Evolutionary conservation across 2,888 invertebrate species (phyloP).

Genomic region (Callinectes sapidus): DNA sequence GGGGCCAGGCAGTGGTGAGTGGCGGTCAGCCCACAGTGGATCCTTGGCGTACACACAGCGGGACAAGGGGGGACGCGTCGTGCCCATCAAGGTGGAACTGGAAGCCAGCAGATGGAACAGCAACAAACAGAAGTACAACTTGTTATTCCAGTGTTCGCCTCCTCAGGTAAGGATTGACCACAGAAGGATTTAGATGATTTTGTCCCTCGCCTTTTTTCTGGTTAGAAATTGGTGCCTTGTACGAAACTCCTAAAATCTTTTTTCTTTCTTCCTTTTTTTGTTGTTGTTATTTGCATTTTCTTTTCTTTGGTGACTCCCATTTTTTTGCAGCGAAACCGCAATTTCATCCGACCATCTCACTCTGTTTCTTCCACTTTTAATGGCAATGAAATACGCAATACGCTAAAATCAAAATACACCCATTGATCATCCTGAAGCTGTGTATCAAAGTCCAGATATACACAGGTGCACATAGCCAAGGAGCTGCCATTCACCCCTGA

Average conservation of each 20-base stretch:
- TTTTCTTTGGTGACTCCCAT: neutral
- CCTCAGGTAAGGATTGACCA: constrained; percentile 30
- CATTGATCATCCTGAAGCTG: neutral
- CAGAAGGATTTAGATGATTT: neutral
- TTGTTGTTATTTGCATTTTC: neutral
- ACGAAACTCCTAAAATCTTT: neutral
- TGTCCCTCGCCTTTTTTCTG: neutral
- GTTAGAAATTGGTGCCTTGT: too few relatives aligned
- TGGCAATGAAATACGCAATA: neutral
- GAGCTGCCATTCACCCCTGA: neutral
- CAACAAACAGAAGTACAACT: constrained; percentile 56
- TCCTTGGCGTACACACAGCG: constrained; percentile 58
- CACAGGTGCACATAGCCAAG: neutral
- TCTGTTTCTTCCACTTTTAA: too few relatives aligned
- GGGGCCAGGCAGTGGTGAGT: constrained; percentile 55
- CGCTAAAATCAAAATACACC: neutral
- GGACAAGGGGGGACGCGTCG: constrained; percentile 34
- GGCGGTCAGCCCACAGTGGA: constrained; percentile 57
- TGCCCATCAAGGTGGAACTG: constrained; percentile 27
- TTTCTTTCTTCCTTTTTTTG: neutral
- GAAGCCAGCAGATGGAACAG: constrained; percentile 54
- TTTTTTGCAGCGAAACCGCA: too few relatives aligned
- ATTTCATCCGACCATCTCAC: too few relatives aligned
- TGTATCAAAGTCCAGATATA: neutral
- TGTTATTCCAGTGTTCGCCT: constrained; percentile 38